Conservation (phyloP, 2,113 vertebrate genomes). For the Rhegmatorhina hoffmannsi region DNA sequence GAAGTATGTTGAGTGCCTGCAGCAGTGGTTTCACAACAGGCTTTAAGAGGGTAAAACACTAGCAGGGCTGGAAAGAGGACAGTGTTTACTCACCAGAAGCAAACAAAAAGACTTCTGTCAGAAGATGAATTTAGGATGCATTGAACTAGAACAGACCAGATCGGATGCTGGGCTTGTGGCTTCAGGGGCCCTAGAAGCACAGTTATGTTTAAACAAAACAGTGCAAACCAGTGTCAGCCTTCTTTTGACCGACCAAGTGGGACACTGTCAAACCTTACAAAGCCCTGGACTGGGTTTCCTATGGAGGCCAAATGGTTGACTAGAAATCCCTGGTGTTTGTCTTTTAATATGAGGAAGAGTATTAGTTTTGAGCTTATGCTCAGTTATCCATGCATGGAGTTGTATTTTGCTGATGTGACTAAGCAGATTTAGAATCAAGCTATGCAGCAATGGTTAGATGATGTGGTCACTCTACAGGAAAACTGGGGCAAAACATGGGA, state of each 20-base stretch:
- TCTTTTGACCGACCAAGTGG: background rate
- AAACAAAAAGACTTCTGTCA: background rate
- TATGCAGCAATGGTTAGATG: background rate
- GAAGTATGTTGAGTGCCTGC: background rate
- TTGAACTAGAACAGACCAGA: background rate
- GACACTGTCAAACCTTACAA: background rate
- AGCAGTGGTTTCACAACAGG: background rate
- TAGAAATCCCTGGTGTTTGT: background rate
- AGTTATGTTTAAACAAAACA: background rate
- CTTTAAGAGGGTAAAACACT: background rate
- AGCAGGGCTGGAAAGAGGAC: background rate
- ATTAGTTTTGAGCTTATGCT: background rate
- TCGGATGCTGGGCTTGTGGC: background rate
- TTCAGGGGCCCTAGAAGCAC: background rate
- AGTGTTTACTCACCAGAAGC: background rate
- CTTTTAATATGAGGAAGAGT: background rate
- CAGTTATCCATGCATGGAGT: background rate
- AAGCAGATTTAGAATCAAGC: conserved; percentile 5
- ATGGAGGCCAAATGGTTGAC: background rate
- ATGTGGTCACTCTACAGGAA: background rate
- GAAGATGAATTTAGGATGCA: background rate
- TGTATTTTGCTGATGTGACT: background rate
- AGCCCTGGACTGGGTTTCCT: background rate
- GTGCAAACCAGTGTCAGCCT: background rate
- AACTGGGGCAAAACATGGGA: background rate